Base-by-base conservation (phyloP, 2,888 invertebrate species). In the Dendrolimus pini region DNA sequence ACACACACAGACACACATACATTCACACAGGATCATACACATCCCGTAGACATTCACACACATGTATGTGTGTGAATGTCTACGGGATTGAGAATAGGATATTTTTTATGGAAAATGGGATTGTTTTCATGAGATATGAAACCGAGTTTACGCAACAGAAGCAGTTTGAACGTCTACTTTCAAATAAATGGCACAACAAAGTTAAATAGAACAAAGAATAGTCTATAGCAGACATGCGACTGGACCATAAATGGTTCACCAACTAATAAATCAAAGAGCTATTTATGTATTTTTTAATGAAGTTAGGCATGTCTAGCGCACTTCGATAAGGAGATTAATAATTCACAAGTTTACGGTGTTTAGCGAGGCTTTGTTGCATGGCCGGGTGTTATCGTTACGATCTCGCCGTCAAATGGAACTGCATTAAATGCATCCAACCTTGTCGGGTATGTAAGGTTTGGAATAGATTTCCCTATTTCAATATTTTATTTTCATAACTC, bases 341-440 rank as follows among this genome's bases (percentile, higher is more conserved):
- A 89, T 89, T 89, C 88, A 89, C 87, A 83, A 85, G 87, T 88
- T 89, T 83, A 88, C 88, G 88, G 88, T 82, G 88, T 83, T 89
- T 87, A 88, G 85, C 70, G 77, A 68, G 77, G 77, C 75, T 74
- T 77, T 82, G 84, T 87, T 84, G 88, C 89, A 85, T 85, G 87
- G 82, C 64, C 67, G 70, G 68, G 73, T 72, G 71, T 70, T 89
- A 89, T 89, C 89, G 79, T 61, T 42, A 63, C 74, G 71, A 86
- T 88, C 86, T 81, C 71, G 66, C 66, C 61, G 71, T 74, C 75
- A 78, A 84, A 82, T 80, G 85, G 80, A 77, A 78, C 74, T 76
- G 74, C 72, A 72, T 75, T 77, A 75, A 75, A 77, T 82, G 81
- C 80, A 83, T 78, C 80, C 69, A 66, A 47, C 47, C 12, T 10